Evolutionary conservation across 2,888 invertebrate genomes (phyloP).

Genomic region (Iphiclides podalirius): DNA sequence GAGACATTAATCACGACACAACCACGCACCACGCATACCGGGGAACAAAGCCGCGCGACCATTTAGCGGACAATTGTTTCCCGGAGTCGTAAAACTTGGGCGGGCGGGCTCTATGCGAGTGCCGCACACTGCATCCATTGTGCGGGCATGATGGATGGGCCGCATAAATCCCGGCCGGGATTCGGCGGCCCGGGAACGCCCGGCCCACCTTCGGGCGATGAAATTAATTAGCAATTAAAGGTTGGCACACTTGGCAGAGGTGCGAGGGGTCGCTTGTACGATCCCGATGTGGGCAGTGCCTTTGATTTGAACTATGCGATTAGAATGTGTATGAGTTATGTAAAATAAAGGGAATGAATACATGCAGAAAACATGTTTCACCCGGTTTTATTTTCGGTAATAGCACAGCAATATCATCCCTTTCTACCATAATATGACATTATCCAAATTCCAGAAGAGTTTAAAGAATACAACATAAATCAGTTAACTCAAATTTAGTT

Average conservation of each 20-base stretch:
- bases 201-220: neutral
- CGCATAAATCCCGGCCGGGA: slow-evolving; percentile 6
- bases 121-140: slow-evolving; percentile 3
- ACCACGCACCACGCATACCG: neutral
- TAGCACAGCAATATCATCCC: no score
- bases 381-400: no score
- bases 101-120: slow-evolving; percentile 1
- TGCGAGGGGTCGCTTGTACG: neutral
- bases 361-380: no score
- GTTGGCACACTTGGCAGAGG: neutral
- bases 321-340: neutral
- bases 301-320: no score
- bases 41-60: neutral
- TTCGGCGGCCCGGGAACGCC: no score
- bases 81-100: slow-evolving; percentile 14
- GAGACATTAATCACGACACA: slow-evolving; percentile 5
- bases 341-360: no score
- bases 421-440: no score
- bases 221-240: neutral
- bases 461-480: no score
- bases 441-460: no score
- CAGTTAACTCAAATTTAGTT: no score
- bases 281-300: no score
- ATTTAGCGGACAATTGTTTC: slow-evolving; percentile 2
- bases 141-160: slow-evolving; percentile 11